Conservation (phyloP, 1,140 invertebrate genomes). For the Plectrocnemia conspersa region DNA sequence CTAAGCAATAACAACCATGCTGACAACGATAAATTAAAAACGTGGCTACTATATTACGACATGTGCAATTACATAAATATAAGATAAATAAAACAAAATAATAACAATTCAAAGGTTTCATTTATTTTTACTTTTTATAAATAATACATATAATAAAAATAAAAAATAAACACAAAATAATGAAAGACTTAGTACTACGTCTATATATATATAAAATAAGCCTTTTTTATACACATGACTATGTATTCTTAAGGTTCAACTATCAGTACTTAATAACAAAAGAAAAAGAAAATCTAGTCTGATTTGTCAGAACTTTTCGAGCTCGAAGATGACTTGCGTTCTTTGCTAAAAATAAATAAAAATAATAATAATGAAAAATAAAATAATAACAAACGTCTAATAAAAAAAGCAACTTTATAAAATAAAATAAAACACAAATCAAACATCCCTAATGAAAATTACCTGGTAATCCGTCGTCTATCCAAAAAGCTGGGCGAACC, state of each 20-base stretch:
- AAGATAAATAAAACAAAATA: constrained; percentile 13
- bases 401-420: neutral
- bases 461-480: constrained; percentile 87
- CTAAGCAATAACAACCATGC: no score
- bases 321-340: constrained; percentile 49
- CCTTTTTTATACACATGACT: no score
- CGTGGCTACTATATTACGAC: no score
- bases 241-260: constrained; percentile 1
- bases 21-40: no score
- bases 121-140: constrained; percentile 11
- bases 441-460: constrained; percentile 34
- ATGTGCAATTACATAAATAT: constrained; percentile 8
- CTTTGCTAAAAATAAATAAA: constrained; percentile 51
- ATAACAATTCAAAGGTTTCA: constrained; percentile 8
- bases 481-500: constrained; percentile 89
- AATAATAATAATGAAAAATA: constrained; percentile 35
- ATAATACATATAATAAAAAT: constrained; percentile 8
- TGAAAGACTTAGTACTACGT: no score
- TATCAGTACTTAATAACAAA: constrained; percentile 1
- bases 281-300: constrained; percentile 32
- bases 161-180: constrained; percentile 10
- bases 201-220: no score
- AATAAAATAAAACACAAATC: constrained; percentile 18
- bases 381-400: neutral
- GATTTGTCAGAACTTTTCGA: constrained; percentile 42